A percentile compares a stretch with the other conserved stretches of the same genome.
Evolutionary conservation across 2,797 vertebrate species (phyloP).

Genomic region (Merluccius polli): DNA sequence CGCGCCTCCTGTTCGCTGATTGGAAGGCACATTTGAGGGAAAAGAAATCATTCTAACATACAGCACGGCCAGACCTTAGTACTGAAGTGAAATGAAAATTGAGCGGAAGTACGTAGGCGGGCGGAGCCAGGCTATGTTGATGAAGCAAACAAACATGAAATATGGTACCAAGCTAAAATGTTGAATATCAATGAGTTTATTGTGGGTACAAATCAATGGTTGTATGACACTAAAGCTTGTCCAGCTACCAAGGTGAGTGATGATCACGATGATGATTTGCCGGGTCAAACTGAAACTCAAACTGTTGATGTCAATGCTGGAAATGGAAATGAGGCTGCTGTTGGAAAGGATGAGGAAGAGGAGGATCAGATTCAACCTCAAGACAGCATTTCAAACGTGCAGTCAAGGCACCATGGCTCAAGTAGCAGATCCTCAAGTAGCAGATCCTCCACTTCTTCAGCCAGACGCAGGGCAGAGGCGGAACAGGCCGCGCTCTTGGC

Average conservation of each 20-base stretch:
- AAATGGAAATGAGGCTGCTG: too few relatives aligned
- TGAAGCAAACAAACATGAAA: not conserved
- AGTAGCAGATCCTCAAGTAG: not conserved
- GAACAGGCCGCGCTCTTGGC: too few relatives aligned
- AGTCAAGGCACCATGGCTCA: not conserved
- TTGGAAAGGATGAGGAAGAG: too few relatives aligned
- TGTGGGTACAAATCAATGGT: not conserved
- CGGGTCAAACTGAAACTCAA: not conserved
- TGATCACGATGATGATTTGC: not conserved
- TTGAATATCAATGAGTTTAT: not conserved
- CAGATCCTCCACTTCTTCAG: too few relatives aligned
- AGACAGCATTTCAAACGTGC: not conserved
- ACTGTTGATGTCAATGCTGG: not conserved
- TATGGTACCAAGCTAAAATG: conserved; percentile 9
- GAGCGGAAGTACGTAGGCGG: too few relatives aligned
- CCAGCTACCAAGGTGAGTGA: not conserved
- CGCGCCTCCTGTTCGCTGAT: too few relatives aligned
- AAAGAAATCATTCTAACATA: too few relatives aligned
- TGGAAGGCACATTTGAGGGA: too few relatives aligned
- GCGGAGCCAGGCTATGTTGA: too few relatives aligned
- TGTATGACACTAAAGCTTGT: not conserved
- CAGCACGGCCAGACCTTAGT: too few relatives aligned
- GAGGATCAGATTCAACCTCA: not conserved
- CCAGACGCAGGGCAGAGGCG: too few relatives aligned
- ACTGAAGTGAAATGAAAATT: too few relatives aligned